These are phyloP conservation scores for Notarius quadriscutis DNA, from an alignment of 2,113 vertebrate species.

Conservation along the genomic window DNA sequence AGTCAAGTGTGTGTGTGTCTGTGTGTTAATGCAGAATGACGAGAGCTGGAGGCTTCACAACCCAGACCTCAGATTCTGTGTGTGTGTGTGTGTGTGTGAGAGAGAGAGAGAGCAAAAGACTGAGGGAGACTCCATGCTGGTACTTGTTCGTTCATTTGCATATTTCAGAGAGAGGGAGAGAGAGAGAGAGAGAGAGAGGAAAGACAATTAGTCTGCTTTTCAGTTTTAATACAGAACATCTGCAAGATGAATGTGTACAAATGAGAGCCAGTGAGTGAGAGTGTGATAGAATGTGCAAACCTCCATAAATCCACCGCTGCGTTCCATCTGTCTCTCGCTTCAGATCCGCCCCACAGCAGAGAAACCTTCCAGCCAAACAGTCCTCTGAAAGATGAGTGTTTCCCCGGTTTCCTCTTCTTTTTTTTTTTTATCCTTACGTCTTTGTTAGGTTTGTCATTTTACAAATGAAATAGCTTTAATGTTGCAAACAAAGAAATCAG, in stretches of 20 bases:
- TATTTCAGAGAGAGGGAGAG: neutral
- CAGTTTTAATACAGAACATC: neutral
- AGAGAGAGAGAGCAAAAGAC: neutral
- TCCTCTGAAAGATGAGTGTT: neutral
- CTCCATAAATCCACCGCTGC: constrained; percentile 1
- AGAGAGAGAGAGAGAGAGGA: neutral
- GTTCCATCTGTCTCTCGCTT: constrained; percentile 32
- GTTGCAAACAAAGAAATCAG: neutral
- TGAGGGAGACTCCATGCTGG: neutral
- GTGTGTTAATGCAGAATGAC: constrained; percentile 69
- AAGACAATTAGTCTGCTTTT: neutral
- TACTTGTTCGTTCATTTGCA: neutral
- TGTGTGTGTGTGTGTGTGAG: constrained; percentile 30
- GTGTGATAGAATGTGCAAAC: neutral
- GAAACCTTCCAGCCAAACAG: constrained; percentile 1
- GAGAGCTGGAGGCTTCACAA: constrained; percentile 53
- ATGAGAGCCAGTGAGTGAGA: neutral
- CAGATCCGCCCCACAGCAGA: neutral
- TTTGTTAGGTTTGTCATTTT: neutral
- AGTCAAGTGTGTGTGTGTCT: neutral
- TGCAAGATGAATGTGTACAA: constrained; percentile 12
- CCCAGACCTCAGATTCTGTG: constrained; percentile 37
- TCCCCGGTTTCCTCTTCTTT: neutral
- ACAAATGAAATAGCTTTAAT: neutral
- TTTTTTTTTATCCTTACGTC: neutral